Base-by-base conservation (phyloP, 2,797 vertebrate genomes). In the Eidolon dupreanum region DNA sequence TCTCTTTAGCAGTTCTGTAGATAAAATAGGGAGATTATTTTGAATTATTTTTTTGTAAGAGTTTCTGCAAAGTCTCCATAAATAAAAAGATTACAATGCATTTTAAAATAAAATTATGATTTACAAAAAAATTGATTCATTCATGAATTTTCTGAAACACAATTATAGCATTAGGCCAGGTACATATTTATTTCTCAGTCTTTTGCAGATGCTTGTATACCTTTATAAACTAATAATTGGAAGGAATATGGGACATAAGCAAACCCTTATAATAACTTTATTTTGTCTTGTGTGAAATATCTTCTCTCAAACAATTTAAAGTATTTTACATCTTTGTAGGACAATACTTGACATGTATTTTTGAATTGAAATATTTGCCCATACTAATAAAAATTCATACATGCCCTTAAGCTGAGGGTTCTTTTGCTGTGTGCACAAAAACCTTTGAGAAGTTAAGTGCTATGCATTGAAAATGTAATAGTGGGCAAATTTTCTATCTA, bases 371-470 rank as follows among this genome's bases (percentile, higher is more conserved):
- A 77, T 89, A 84, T 94, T 96, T 97, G 16, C 22, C 49, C 66
- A 91, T 68, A 90, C 77, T 91, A 63, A 78, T 97, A 93, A 97
- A 97, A 95, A 93, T 97, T 96, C 97, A 95, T 31, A 94, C 92
- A 83, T 95, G 43, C 43, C 74, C 78, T 95, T 96, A 85, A 95
- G 66, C 75, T 68, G 41, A 88, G 78, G 55, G 63, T 70, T 90
- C 59, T 95, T 93, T 94, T 70, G 87, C 77, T 82, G 33, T 95
- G 88, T 85, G 59, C 73, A 93, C 63, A 95, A 70, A 97, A 97
- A 28, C n/a, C 78, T 97, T 95, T 66, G 75, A 87, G 66, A 61
- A 87, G 51, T 87, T 97, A 95, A 95, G 74, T 93, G 79, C 86
- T 95, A 91, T 73, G 43, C 90, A 81, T 75, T 96, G 88, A 94